Percentiles rank a stretch among this genome's conserved stretches.
Evolutionary conservation across 2,797 vertebrate species (phyloP).

Genomic region (Lithobates sylvaticus): DNA sequence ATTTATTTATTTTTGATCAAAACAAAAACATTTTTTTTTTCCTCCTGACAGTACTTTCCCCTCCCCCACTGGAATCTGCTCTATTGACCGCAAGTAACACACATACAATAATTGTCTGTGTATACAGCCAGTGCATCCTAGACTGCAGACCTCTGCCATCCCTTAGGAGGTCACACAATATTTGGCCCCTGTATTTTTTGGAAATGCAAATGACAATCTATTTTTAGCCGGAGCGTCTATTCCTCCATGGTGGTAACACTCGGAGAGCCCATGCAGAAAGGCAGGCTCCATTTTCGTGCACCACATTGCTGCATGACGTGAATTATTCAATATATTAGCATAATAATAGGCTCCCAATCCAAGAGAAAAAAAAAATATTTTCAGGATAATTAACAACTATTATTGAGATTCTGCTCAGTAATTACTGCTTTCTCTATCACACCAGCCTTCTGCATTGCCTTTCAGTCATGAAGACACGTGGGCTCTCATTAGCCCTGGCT

Average conservation of each 20-base stretch:
- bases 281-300: constrained; percentile 37
- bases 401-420: constrained; percentile 1
- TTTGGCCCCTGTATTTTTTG: constrained; percentile 12
- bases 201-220: constrained; percentile 30
- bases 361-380: constrained; percentile 35
- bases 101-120: background rate
- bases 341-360: constrained; percentile 36
- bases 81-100: constrained; percentile 23
- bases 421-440: constrained; percentile 14
- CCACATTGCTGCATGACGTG: constrained; percentile 37
- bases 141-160: background rate
- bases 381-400: constrained; percentile 37
- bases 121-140: background rate
- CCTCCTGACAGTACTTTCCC: background rate
- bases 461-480: background rate
- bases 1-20: too few species aligned
- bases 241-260: background rate
- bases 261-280: background rate
- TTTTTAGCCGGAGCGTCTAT: constrained; percentile 23
- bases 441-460: constrained; percentile 1
- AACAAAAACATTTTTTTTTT: background rate
- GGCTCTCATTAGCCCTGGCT: background rate
- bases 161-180: background rate
- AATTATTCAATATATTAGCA: constrained; percentile 47
- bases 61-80: constrained; percentile 15